phyloP scores from a whole-genome alignment of 2,113 vertebrate species.

The Sminthopsis crassicaudata region DNA sequence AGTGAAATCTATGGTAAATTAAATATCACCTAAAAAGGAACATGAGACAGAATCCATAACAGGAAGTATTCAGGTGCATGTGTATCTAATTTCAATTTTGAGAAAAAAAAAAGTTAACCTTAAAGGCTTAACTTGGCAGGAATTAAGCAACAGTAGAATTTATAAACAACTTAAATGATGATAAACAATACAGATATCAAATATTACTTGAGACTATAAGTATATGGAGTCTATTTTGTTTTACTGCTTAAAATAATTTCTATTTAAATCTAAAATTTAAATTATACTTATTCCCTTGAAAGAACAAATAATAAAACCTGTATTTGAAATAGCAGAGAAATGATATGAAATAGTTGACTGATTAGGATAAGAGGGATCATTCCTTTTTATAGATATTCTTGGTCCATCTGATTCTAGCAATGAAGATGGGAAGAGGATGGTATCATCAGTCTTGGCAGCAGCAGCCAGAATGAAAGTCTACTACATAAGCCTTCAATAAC shows the following conservation, averaged over 20 bases:
- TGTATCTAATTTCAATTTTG: slow-evolving; percentile 19
- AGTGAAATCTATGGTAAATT: slow-evolving; percentile 5
- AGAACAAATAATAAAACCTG: not conserved
- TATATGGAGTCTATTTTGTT: slow-evolving; percentile 31
- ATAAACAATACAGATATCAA: slow-evolving; percentile 34
- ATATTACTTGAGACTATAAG: slow-evolving; percentile 13
- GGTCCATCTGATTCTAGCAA: not conserved
- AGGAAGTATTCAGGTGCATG: not conserved
- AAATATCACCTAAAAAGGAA: not conserved
- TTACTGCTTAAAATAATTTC: slow-evolving; percentile 48
- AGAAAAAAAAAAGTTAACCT: slow-evolving; percentile 18
- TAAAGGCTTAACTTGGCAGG: slow-evolving; percentile 13
- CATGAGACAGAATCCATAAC: not conserved
- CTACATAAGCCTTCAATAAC: too few relatives aligned
- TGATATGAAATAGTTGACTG: not conserved
- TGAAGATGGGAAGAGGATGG: not conserved
- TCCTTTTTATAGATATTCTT: not conserved
- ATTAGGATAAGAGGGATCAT: not conserved
- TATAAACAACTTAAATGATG: not conserved
- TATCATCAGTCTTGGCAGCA: not conserved
- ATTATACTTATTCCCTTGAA: not conserved
- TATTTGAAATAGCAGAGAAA: not conserved
- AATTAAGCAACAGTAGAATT: slow-evolving; percentile 18
- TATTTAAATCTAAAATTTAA: slow-evolving; percentile 34
- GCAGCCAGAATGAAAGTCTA: too few relatives aligned